A percentile compares a stretch with the other conserved stretches of the same genome.
These are phyloP conservation scores for Cyprinodon tularosa DNA, from an alignment of 2,113 vertebrate genomes.

Conservation along the genomic window DNA sequence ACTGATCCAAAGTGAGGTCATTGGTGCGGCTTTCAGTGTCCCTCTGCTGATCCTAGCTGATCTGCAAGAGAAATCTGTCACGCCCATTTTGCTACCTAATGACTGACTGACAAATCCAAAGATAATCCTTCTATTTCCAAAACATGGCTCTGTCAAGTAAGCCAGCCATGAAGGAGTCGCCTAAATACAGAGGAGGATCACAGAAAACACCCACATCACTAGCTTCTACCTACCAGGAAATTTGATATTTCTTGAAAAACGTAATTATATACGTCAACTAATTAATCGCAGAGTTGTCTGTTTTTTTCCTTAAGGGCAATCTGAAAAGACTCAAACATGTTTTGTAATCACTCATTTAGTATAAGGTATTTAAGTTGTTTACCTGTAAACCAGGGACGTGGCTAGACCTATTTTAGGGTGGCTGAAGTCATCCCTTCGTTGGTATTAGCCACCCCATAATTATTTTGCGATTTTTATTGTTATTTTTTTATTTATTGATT, in stretches of 20 bases:
- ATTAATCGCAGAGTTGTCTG: constrained; percentile 19
- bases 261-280: constrained; percentile 20
- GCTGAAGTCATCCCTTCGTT: too few species aligned
- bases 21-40: constrained; percentile 15
- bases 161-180: constrained; percentile 46
- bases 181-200: constrained; percentile 61
- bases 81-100: constrained; percentile 67
- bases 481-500: too few species aligned
- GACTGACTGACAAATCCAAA: constrained; percentile 77
- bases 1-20: constrained; percentile 69
- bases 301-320: constrained; percentile 1
- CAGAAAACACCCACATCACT: constrained; percentile 32
- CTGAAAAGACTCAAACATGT: constrained; percentile 15
- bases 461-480: too few species aligned
- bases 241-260: constrained; percentile 46
- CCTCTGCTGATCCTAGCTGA: constrained; percentile 48
- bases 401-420: too few species aligned
- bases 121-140: constrained; percentile 76
- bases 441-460: too few species aligned
- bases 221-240: constrained; percentile 34
- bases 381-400: constrained; percentile 31
- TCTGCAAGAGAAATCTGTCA: constrained; percentile 59
- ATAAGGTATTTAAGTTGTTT: constrained; percentile 18
- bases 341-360: constrained; percentile 6
- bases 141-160: constrained; percentile 58